Percentiles rank a stretch among this genome's conserved stretches.
phyloP scores from a whole-genome alignment of 2,113 vertebrate genomes.

The Formicarius rufipectus region DNA sequence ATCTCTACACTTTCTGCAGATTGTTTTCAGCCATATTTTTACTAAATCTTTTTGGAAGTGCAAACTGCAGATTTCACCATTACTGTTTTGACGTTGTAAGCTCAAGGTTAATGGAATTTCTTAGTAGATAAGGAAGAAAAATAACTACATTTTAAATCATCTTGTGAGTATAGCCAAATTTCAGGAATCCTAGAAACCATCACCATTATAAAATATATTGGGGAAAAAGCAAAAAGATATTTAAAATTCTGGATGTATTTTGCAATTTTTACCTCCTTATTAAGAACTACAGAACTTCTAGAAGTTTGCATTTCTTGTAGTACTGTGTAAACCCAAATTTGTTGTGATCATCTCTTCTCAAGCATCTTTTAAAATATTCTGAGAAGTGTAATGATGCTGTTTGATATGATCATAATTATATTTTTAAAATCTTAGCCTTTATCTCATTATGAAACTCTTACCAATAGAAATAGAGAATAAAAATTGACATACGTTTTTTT shows the following conservation, averaged over 20 bases:
- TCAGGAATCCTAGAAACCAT: neutral
- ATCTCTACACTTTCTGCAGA: neutral
- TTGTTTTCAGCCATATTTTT: conserved; percentile 38
- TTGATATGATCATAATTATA: neutral
- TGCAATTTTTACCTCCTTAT: neutral
- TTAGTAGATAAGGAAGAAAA: conserved; percentile 7
- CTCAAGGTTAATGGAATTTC: conserved; percentile 43
- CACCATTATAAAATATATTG: neutral
- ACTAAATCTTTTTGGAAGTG: conserved; percentile 42
- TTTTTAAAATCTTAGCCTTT: neutral
- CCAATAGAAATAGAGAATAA: neutral
- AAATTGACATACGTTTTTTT: neutral
- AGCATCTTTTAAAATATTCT: neutral
- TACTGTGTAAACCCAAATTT: neutral
- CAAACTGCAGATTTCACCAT: conserved; percentile 10
- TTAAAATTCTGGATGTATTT: neutral
- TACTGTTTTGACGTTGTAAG: conserved; percentile 13
- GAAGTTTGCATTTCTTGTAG: neutral
- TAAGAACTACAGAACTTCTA: neutral
- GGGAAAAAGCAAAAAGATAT: no score
- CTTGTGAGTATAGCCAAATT: neutral
- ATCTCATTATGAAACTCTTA: neutral
- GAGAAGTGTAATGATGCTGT: neutral
- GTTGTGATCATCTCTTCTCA: neutral
- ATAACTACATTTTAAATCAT: neutral